Evolutionary conservation across 2,797 vertebrate species (phyloP), one percentile per base, ranked within the genome.

Genomic region (Hozukius guyotensis): DNA sequence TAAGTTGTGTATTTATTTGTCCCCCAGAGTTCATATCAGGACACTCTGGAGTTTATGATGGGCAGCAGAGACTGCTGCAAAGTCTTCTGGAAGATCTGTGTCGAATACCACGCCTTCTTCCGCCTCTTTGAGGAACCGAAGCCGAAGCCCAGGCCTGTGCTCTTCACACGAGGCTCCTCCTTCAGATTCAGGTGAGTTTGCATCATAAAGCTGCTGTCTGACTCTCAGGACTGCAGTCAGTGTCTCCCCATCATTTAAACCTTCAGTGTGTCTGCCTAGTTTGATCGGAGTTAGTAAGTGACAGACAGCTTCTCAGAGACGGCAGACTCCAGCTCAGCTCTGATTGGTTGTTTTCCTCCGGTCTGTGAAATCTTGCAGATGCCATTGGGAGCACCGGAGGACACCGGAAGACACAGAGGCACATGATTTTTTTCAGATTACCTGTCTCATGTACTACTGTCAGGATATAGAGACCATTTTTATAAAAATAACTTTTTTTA

Each of bases 21-120:
- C 69, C 8, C 8, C 55, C 89, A 99, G 96, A 99, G 97, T 88
- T 96, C 97, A 0, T 98, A 96, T 95, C 97, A 98, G 92, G 98
- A 99, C 89, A 99, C 97, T 1, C 92, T 99, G 93, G 98, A 99
- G 94, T 99, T 99, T 89, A 92, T 98, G 66, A 99, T 99, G 98
- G 96, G 93, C 85, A 99, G 96, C 92, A 96, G 98, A 74, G 98
- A 99, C 92, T 98, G 97, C 90, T 99, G 99, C 93, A 99, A 99
- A 94, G 95, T 98, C 75, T 99, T 99, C 94, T 99, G 99, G 99
- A 99, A 99, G 95, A 98, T 99, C 92, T 99, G 98, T 78, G 98
- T 99, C 20, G 99, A 99, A 72, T 97, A 99, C 88, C 99, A 99
- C 76, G 98, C 98, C 90, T 99, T 99, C 94, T 99, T 99, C 93